Base-by-base conservation (phyloP, 2,113 vertebrate genomes). In the Grallaria varia region DNA sequence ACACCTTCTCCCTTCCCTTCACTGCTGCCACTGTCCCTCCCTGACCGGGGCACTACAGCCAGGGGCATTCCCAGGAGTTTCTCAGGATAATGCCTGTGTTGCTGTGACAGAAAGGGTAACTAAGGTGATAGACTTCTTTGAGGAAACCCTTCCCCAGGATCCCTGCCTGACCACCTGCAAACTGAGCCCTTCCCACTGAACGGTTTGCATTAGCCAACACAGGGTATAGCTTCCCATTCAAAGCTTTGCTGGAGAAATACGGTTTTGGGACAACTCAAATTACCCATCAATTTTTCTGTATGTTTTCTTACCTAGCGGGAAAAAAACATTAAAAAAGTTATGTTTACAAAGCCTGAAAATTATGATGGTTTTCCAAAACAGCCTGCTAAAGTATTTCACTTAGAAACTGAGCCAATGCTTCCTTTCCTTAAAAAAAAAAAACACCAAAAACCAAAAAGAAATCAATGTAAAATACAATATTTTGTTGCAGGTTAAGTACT, bases 401-500 rank as follows among this genome's bases (percentile, higher is more conserved):
- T 69, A 21, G 88, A 94, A 90, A 90, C 10, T 0, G 79, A 89
- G 83, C 67, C 88, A 93, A 90, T 24, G 8, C 45, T 92, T 93
- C 59, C 33, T 37, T 80, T 86, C 72, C 72, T 63, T 63, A 89
- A 88, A 67, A 83, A 56, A 35, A 47, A 16, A 35, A 31, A 80
- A n/a, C n/a, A n/a, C n/a, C n/a, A n/a, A n/a, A n/a, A n/a, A n/a
- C n/a, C n/a, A 56, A 35, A 47, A 16, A 35, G 27, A 80, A 91
- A 87, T 75, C 83, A 44, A 87, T 58, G 28, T 27, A 59, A 93
- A 89, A 80, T 42, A 88, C 63, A 71, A 31, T 59, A 71, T 92
- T 96, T 84, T 73, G 62, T 86, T 80, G 73, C 68, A 84, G 85
- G 75, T 94, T 91, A 92, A 95, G 60, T 67, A 86, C 83, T 96